These are phyloP conservation scores for Cephalophus harveyi DNA, from an alignment of 2,113 vertebrate genomes.

Conservation along the genomic window DNA sequence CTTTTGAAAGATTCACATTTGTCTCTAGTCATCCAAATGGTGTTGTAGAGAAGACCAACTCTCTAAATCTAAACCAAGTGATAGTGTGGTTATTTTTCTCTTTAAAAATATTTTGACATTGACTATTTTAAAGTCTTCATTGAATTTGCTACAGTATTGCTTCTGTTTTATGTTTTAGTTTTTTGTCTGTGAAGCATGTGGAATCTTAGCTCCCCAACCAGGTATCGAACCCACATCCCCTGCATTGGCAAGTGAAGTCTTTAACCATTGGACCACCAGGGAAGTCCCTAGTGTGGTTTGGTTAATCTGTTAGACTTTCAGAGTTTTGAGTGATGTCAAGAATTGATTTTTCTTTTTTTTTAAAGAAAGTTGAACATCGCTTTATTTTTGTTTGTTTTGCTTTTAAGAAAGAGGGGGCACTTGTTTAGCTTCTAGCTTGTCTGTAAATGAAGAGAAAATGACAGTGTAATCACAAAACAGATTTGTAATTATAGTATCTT, in stretches of 20 bases:
- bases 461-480: neutral
- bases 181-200: neutral
- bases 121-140: neutral
- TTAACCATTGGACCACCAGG: neutral
- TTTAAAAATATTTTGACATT: neutral
- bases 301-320: neutral
- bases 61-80: neutral
- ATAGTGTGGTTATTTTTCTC: neutral
- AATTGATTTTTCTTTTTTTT: neutral
- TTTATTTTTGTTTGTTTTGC: neutral
- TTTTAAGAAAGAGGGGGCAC: neutral
- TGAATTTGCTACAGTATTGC: neutral
- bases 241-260: neutral
- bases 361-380: neutral
- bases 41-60: neutral
- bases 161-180: neutral
- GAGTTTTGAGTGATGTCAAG: neutral
- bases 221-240: neutral
- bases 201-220: neutral
- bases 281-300: neutral
- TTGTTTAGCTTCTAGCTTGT: conserved; percentile 22
- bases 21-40: neutral
- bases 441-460: neutral
- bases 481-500: conserved; percentile 3
- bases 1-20: neutral